Evolutionary conservation across 2,113 vertebrate genomes (phyloP), one percentile per base, ranked within the genome.

Genomic region (Silurus meridionalis): DNA sequence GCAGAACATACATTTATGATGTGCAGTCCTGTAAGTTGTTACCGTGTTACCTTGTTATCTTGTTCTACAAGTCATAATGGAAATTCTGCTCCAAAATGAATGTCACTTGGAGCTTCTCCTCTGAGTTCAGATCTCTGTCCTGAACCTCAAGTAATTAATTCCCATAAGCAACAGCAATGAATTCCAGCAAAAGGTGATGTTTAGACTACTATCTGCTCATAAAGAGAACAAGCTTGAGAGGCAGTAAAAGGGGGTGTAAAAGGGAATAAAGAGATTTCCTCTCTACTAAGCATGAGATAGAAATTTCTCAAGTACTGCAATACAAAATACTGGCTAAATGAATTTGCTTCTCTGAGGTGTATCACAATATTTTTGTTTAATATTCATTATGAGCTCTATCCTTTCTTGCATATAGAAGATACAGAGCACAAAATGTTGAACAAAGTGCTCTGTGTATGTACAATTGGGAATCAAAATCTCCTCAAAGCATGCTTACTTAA

Each of bases 71-170:
- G 25, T 64, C 5, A 82, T 80, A 85, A 86, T 72, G 8, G 85
- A 82, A 57, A 63, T 28, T 55, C 17, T 61, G 69, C 63, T 48
- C 21, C n/a, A 28, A 61, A 52, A 74, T 64, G 52, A 28, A 23
- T 50, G 64, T 83, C 52, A 67, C 71, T 89, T 83, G 82, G 86
- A 86, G 88, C 60, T 74, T 71, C 80, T 81, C 61, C 21, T 79
- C 71, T 88, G 82, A 85, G 84, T 74, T 66, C n/a, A 79, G 83
- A 74, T 80, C 78, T 53, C 89, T 84, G 88, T 90, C 72, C 61
- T 75, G 86, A 89, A 90, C 86, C 86, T 75, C 48, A 82, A 85
- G 50, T 90, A 91, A 93, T 92, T 88, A 91, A 88, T 90, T 90
- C 89, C 87, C 85, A 85, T 6, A 86, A 86, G 87, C 83, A 88